Percentiles rank a stretch among this genome's conserved stretches.
Conservation (phyloP, 2,797 vertebrate species). For the Nyctibius grandis region DNA sequence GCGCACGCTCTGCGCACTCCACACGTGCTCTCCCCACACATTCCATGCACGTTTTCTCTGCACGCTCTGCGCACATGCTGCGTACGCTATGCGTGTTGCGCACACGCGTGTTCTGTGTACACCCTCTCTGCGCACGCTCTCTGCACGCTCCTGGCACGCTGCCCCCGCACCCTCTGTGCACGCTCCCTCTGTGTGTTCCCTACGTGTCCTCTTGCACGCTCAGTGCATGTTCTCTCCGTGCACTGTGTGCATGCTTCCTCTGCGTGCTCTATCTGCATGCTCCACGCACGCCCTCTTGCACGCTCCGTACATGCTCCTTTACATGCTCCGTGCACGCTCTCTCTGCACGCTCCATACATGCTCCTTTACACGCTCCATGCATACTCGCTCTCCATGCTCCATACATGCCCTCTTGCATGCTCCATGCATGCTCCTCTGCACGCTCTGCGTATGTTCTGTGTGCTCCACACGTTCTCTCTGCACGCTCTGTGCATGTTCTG, state of each 20-base stretch:
- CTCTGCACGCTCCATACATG: too few species aligned
- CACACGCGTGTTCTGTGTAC: too few species aligned
- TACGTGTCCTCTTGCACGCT: neutral
- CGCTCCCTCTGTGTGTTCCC: fast-evolving
- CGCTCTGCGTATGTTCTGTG: too few species aligned
- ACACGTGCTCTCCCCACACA: neutral
- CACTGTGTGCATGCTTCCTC: too few species aligned
- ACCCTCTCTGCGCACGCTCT: neutral
- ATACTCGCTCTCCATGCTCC: too few species aligned
- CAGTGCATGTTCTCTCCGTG: too few species aligned
- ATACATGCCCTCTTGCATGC: neutral
- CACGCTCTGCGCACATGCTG: fast-evolving
- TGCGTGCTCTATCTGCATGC: too few species aligned
- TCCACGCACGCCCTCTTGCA: neutral
- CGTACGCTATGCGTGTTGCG: neutral
- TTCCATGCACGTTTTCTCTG: neutral
- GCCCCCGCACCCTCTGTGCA: neutral
- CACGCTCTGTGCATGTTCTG: too few species aligned
- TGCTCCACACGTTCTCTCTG: too few species aligned
- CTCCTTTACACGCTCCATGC: too few species aligned
- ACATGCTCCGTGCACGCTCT: neutral
- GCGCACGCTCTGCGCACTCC: too few species aligned
- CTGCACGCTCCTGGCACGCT: too few species aligned
- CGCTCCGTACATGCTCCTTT: neutral
- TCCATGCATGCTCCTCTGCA: fast-evolving